phyloP scores from a whole-genome alignment of 2,888 invertebrate genomes.

The Lordiphosa andalusiaca region DNA sequence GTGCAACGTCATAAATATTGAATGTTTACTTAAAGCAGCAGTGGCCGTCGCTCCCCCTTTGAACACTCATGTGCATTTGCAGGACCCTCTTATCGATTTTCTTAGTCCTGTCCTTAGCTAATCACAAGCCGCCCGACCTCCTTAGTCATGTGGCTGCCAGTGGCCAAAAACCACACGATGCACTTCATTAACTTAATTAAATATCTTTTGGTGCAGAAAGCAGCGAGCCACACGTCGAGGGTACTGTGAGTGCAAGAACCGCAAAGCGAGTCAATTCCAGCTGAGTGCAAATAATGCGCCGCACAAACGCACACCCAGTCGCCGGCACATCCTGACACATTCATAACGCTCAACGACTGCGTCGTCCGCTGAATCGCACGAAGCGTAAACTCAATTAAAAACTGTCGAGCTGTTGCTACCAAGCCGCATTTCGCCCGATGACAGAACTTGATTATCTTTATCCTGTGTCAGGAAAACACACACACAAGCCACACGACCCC shows the following conservation, averaged over 20 bases:
- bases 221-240: conserved; percentile 12
- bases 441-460: conserved; percentile 64
- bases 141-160: conserved; percentile 15
- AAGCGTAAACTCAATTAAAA: conserved; percentile 75
- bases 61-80: conserved; percentile 6
- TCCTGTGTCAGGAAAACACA: conserved; percentile 31
- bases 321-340: conserved; percentile 27
- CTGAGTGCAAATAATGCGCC: conserved; percentile 48
- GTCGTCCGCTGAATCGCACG: conserved; percentile 32
- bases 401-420: conserved; percentile 55
- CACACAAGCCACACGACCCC: conserved; percentile 11
- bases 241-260: conserved; percentile 37
- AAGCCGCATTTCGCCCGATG: conserved; percentile 42
- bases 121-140: conserved; percentile 25
- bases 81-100: conserved; percentile 20
- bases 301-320: conserved; percentile 15
- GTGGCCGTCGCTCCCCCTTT: conserved; percentile 28
- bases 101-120: conserved; percentile 22
- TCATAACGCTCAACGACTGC: conserved; percentile 48
- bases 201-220: conserved; percentile 41
- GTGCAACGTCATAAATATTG: conserved; percentile 69
- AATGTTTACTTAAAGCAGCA: conserved; percentile 50
- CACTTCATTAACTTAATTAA: conserved; percentile 74
- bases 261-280: conserved; percentile 64
- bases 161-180: conserved; percentile 60